Evolutionary conservation across 1,140 invertebrate species (phyloP).

Genomic region (Melanaphis sacchari): DNA sequence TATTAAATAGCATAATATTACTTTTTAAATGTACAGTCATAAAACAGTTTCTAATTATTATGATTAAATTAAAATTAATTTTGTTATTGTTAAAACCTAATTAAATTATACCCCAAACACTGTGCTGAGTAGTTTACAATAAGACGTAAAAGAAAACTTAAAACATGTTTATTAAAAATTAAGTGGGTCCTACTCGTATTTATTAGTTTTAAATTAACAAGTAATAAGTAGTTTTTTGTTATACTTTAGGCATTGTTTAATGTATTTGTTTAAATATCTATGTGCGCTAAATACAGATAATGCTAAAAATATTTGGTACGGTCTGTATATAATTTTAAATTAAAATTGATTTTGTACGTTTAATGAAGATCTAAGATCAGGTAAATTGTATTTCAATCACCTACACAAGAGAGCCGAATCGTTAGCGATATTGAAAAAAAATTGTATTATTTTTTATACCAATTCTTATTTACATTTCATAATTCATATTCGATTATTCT

Average conservation of each 20-base stretch:
- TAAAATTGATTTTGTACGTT: not conserved
- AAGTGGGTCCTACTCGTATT: not conserved
- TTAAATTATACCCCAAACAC: too few species aligned
- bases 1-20: not conserved
- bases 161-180: not conserved
- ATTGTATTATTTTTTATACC: not conserved
- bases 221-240: not conserved
- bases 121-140: not conserved
- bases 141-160: not conserved
- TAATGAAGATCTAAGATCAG: not conserved
- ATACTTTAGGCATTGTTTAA: too few species aligned
- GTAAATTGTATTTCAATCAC: too few species aligned
- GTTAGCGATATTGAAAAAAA: not conserved
- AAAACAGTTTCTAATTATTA: not conserved
- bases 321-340: not conserved
- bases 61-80: not conserved
- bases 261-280: too few species aligned
- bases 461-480: not conserved
- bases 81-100: not conserved
- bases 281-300: not conserved
- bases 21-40: not conserved
- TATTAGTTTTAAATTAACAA: too few species aligned
- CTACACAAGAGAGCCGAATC: not conserved
- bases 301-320: not conserved
- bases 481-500: not conserved